Base-by-base conservation (phyloP, 92 coral and sea anemone species). In the Phenganax subtilis region DNA sequence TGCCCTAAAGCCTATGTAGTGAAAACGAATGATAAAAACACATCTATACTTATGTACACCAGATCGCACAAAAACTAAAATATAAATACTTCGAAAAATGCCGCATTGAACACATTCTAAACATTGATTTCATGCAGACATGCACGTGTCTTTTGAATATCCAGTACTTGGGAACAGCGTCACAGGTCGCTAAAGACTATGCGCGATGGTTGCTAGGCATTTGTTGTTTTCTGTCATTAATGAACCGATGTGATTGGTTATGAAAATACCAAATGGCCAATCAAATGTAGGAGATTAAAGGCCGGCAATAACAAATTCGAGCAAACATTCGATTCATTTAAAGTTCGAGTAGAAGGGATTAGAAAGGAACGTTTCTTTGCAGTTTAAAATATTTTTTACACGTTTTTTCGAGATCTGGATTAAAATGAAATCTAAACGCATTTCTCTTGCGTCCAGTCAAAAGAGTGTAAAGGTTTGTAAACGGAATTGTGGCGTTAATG, bases 291-390 rank as follows among this genome's bases (percentile, higher is more conserved):
- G 87, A 12, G 74, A 58, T 81, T 90, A 88, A 92, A 92, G 90
- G 90, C 99, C 96, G 91, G 91, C 90, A 89, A 80, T 72, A 81
- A 80, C 81, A 76, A 88, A 91, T 87, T 89, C 87, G 87, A 87
- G 90, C 82, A 82, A 71, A 59, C 71, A 52, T 72, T 87, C 90
- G 59, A 66, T 76, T 57, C 2, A 9, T n/a, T 75, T 14, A 57
- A 56, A 30, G 27, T 76, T 76, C 81, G 81, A 60, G 71, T 31
- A 29, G 70, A 57, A n/a, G 56, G 0, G 37, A 27, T 4, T 7
- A 76, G 81, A 27, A 20, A 53, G n/a, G 78, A 10, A 12, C 10
- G 25, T 8, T 55, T 5, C 25, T 75, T 58, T 75, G 54, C 29
- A 52, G 12, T 52, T 55, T 7, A 12, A 20, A 75, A 8, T 25